Percentiles rank a stretch among this genome's conserved stretches.
These are phyloP conservation scores for Drosophila nr. perissopoda DNA, from an alignment of 2,888 invertebrate genomes.

Conservation along the genomic window DNA sequence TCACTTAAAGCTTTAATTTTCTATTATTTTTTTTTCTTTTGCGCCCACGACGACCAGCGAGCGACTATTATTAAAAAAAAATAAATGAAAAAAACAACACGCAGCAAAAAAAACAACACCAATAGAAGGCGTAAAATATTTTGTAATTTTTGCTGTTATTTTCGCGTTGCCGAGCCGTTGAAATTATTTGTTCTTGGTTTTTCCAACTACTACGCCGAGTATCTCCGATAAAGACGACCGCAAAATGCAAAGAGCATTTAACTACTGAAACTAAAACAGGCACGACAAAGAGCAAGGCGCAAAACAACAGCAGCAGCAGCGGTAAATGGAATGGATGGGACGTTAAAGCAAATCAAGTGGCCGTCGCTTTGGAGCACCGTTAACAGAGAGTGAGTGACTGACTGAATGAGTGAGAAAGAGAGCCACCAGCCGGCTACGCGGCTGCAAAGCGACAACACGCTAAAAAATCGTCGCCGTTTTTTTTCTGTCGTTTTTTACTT, in stretches of 20 bases:
- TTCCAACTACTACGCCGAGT: conserved; percentile 63
- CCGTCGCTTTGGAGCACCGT: conserved; percentile 43
- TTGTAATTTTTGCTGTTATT: conserved; percentile 52
- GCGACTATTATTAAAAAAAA: conserved; percentile 39
- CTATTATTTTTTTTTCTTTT: conserved; percentile 42
- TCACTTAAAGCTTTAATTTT: conserved; percentile 52
- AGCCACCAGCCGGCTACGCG: conserved; percentile 51
- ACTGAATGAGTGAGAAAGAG: conserved; percentile 27
- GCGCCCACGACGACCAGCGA: conserved; percentile 58
- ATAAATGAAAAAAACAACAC: conserved; percentile 20
- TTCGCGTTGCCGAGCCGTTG: conserved; percentile 37
- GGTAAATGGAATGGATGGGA: conserved; percentile 27
- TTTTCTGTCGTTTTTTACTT: conserved; percentile 22
- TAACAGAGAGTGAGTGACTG: conserved; percentile 31
- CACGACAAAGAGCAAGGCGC: conserved; percentile 60
- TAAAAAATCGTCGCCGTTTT: conserved; percentile 27
- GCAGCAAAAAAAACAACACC: conserved; percentile 22
- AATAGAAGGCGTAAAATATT: conserved; percentile 54
- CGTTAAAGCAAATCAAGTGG: conserved; percentile 43
- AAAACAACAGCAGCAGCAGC: conserved; percentile 43
- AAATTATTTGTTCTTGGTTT: conserved; percentile 36
- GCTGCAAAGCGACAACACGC: conserved; percentile 37
- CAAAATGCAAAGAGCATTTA: conserved; percentile 76
- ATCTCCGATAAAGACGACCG: conserved; percentile 73
- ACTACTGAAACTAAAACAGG: conserved; percentile 68